Percentiles rank a stretch among this genome's conserved stretches.
These are phyloP conservation scores for Cancer borealis DNA, from an alignment of 2,888 invertebrate species.

Conservation along the genomic window DNA sequence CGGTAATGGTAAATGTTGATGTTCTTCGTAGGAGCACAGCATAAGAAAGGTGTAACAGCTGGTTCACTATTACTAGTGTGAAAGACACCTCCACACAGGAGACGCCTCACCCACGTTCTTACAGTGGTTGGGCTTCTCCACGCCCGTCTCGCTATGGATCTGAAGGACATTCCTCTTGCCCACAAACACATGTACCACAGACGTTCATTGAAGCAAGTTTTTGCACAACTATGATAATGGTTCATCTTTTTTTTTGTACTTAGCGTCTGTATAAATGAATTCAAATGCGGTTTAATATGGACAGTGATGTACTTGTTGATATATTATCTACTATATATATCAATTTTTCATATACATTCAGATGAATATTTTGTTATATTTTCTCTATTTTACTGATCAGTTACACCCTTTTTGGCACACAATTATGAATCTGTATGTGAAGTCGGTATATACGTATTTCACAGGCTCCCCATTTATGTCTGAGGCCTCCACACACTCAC, in stretches of 20 bases:
- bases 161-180: neutral
- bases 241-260: neutral
- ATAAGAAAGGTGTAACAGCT: neutral
- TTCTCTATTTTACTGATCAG: too few species aligned
- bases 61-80: neutral
- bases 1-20: neutral
- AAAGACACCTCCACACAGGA: neutral
- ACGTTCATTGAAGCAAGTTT: neutral
- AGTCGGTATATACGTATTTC: too few species aligned
- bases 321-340: too few species aligned
- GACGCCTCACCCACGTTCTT: neutral
- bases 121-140: neutral
- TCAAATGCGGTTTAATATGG: neutral
- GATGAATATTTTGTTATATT: too few species aligned
- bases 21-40: neutral
- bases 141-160: constrained; percentile 11
- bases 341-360: too few species aligned
- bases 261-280: neutral
- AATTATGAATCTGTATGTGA: too few species aligned
- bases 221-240: neutral
- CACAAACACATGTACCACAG: constrained; percentile 28
- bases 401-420: too few species aligned
- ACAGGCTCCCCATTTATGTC: too few species aligned
- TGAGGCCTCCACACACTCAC: too few species aligned
- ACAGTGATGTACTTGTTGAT: neutral